Percentiles rank a stretch among this genome's conserved stretches.
These are phyloP conservation scores for Anguilla pacifica DNA, from an alignment of 2,797 vertebrate species.

Conservation along the genomic window DNA sequence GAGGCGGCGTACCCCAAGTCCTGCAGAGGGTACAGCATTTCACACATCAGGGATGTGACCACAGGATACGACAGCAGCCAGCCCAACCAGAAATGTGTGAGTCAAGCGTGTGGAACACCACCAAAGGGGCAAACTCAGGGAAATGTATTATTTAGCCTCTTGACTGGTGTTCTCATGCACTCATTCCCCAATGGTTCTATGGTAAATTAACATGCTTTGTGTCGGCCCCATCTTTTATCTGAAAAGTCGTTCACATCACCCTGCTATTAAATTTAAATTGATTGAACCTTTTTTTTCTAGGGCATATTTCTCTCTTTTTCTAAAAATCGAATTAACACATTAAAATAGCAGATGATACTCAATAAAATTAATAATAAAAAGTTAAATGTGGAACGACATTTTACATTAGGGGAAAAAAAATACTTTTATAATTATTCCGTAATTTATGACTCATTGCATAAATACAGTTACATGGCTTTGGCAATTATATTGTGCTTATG, in stretches of 20 bases:
- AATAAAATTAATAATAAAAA: background rate
- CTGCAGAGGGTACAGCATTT: constrained; percentile 75
- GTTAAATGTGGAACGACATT: background rate
- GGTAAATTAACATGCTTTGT: background rate
- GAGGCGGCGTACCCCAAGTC: constrained; percentile 76
- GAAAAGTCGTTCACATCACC: background rate
- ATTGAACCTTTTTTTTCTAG: background rate
- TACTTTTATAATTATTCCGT: background rate
- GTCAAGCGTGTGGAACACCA: constrained; percentile 42
- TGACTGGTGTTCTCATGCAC: background rate
- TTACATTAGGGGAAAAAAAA: background rate
- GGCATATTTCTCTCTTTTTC: background rate
- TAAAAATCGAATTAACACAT: too few relatives aligned
- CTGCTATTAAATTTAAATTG: background rate
- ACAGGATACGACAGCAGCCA: constrained; percentile 92
- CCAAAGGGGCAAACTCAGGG: background rate
- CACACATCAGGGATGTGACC: constrained; percentile 82
- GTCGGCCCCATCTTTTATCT: background rate
- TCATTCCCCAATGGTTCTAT: too few relatives aligned
- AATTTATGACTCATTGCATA: background rate
- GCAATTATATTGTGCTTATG: too few relatives aligned
- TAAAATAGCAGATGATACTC: too few relatives aligned
- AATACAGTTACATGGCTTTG: background rate
- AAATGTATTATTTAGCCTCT: background rate
- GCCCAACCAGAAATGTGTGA: constrained; percentile 76